Percentiles rank a stretch among this genome's conserved stretches.
Evolutionary conservation across 2,797 vertebrate species (phyloP).

Genomic region (Danio kyathit): DNA sequence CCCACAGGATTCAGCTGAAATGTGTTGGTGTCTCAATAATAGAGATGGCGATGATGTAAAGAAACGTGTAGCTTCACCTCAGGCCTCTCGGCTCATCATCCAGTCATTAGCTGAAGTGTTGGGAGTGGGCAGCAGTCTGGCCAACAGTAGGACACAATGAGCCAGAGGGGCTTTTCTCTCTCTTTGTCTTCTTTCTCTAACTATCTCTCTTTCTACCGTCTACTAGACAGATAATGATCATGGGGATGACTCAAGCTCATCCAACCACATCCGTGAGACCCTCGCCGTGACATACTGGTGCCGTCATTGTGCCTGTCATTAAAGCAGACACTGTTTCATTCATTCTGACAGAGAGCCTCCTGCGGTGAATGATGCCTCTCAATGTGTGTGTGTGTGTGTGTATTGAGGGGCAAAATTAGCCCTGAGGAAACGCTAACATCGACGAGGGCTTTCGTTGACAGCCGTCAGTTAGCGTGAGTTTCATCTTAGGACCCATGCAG

Average conservation of each 20-base stretch:
- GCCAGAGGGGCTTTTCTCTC: slow-evolving; percentile 7
- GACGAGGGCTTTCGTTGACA: slow-evolving; percentile 64
- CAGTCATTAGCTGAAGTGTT: slow-evolving; percentile 13
- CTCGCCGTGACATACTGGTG: slow-evolving; percentile 75
- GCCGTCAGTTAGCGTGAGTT: slow-evolving; percentile 76
- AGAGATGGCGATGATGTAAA: neutral
- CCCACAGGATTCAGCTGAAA: neutral
- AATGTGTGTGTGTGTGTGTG: slow-evolving; percentile 24
- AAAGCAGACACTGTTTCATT: slow-evolving; percentile 61
- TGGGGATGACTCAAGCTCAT: slow-evolving; percentile 70
- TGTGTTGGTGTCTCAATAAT: neutral
- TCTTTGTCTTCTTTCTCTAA: neutral
- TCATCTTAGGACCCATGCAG: slow-evolving; percentile 63
- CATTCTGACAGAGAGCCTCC: slow-evolving; percentile 64
- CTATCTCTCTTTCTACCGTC: slow-evolving; percentile 69
- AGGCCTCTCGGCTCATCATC: neutral
- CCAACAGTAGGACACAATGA: slow-evolving; percentile 11
- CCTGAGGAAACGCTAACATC: slow-evolving; percentile 66
- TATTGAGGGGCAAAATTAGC: slow-evolving; percentile 54
- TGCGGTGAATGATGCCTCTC: slow-evolving; percentile 46
- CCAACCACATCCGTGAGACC: slow-evolving; percentile 70
- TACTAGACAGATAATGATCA: slow-evolving; percentile 74
- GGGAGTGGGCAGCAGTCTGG: slow-evolving; percentile 29
- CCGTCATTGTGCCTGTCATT: slow-evolving; percentile 74
- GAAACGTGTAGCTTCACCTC: neutral